Evolutionary conservation across 2,888 invertebrate genomes (phyloP).

Genomic region (Baronia brevicornis): DNA sequence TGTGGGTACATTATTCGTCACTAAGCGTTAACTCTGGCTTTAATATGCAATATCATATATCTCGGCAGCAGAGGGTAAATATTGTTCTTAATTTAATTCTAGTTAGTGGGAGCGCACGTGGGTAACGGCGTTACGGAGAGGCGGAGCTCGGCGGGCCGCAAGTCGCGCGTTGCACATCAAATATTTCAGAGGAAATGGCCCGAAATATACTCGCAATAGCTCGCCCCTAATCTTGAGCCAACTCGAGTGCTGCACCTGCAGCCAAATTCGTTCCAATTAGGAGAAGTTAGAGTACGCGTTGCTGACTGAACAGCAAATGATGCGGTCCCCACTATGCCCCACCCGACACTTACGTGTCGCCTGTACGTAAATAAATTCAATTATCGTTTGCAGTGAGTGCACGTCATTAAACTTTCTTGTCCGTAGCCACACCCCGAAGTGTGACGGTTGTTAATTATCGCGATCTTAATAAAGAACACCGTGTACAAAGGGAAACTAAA

Average conservation of each 20-base stretch:
- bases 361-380: conserved; percentile 66
- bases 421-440: conserved; percentile 43
- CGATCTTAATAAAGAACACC: conserved; percentile 35
- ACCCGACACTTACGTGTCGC: conserved; percentile 63
- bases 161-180: conserved; percentile 64
- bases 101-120: conserved; percentile 53
- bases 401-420: conserved; percentile 70
- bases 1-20: conserved; percentile 62
- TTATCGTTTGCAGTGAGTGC: conserved; percentile 58
- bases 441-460: conserved; percentile 56
- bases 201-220: conserved; percentile 65
- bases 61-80: conserved; percentile 63
- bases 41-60: conserved; percentile 70
- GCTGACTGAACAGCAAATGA: conserved; percentile 72
- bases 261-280: conserved; percentile 75
- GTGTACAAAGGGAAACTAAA: conserved; percentile 20
- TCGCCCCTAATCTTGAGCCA: conserved; percentile 72
- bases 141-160: conserved; percentile 41
- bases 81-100: conserved; percentile 74
- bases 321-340: conserved; percentile 69
- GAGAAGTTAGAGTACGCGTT: conserved; percentile 69
- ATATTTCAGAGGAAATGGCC: conserved; percentile 64
- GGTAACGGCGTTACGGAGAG: conserved; percentile 40
- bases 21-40: conserved; percentile 59
- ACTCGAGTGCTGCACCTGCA: conserved; percentile 73